Evolutionary conservation across 2,888 invertebrate genomes (phyloP).

Genomic region (Apantesis nais): DNA sequence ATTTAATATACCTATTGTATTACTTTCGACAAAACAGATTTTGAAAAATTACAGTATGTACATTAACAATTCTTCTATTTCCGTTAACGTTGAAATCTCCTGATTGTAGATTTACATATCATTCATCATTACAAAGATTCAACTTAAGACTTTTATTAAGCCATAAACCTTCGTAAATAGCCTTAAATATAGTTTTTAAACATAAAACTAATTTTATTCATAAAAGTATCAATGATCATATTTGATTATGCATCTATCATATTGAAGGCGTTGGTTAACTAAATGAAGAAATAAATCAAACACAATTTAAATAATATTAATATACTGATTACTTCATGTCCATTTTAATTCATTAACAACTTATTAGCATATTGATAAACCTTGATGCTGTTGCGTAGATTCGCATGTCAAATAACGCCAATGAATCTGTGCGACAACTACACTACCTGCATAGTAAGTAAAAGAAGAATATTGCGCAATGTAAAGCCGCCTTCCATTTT

Average conservation of each 20-base stretch:
- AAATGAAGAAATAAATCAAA: constrained; percentile 18
- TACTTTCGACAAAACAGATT: not conserved
- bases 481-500: constrained; percentile 12
- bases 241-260: not conserved
- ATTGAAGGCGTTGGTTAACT: not conserved
- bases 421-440: constrained; percentile 20
- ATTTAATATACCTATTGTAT: constrained; percentile 15
- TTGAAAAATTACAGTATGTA: not conserved
- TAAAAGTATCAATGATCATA: not conserved
- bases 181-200: not conserved
- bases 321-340: constrained; percentile 19
- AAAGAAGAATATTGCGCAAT: constrained; percentile 18
- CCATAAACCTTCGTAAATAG: not conserved
- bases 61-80: not conserved
- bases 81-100: not conserved
- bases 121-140: too few species aligned
- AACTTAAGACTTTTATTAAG: not conserved
- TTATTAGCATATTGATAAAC: constrained; percentile 25
- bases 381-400: constrained; percentile 26
- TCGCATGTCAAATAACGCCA: constrained; percentile 17
- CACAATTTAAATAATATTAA: constrained; percentile 19
- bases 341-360: constrained; percentile 22
- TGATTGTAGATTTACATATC: not conserved
- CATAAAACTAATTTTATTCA: not conserved
- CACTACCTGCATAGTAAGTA: constrained; percentile 2